Base-by-base conservation (phyloP, 2,113 vertebrate species). In the Hystrix brachyura region DNA sequence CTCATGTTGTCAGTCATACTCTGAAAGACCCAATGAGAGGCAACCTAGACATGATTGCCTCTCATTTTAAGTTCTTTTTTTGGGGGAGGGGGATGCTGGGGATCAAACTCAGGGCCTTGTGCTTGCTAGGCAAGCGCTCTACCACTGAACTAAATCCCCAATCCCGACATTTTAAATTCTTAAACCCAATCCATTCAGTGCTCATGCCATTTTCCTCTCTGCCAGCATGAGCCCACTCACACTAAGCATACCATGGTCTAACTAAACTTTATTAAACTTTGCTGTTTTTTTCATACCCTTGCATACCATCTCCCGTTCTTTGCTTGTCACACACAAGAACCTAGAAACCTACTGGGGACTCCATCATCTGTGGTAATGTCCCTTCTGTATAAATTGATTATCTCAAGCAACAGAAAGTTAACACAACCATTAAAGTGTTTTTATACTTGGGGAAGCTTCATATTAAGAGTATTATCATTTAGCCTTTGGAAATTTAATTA, bases 401-500 rank as follows among this genome's bases (percentile, higher is more conserved):
- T 55, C 32, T 21, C 51, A 19, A 46, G 51, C 29, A 34, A 55
- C 18, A 34, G 32, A 57, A 80, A 81, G 2, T 19, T 55, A 81
- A 25, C 53, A 81, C 19, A 81, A 38, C 72, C 74, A 62, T 71
- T 87, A 78, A 81, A 86, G 59, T 78, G 60, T 92, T 86, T 92
- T 55, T 97, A 38, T 0, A 34, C 90, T 87, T 90, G 82, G 46
- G n/a, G 46, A 94, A 91, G 51, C 71, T 81, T 85, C 25, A 38
- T 76, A 29, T 76, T 94, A 85, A 64, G 71, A 51, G 72, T 79
- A 81, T 84, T 38, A 21, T 72, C 82, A 55, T 82, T 93, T 76
- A 76, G 84, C 88, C 51, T 95, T 84, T 84, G 88, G 83, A 72
- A 96, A 91, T 85, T 46, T 51, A 79, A 76, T 86, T 65, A 94